Conservation (phyloP, 2,888 invertebrate genomes). For the Cerastoderma edule region DNA sequence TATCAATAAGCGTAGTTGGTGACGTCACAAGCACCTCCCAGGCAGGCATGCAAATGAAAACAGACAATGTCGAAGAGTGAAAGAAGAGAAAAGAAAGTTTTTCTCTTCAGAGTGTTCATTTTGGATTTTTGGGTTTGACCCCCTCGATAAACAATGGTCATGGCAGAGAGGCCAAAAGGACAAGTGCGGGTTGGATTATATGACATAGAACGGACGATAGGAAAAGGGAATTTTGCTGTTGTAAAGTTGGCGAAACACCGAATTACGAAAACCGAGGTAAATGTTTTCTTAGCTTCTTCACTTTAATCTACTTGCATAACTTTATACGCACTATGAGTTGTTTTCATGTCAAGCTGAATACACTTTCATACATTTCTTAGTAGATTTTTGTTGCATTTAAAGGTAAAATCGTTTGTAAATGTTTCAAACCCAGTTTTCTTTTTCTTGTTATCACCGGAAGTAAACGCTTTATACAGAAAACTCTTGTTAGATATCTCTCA, state of each 20-base stretch:
- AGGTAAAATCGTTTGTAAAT: no score
- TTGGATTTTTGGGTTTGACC: slow-evolving; percentile 58
- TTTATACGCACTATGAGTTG: not conserved
- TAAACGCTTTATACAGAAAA: no score
- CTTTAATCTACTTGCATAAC: not conserved
- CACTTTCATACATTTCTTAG: no score
- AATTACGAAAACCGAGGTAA: slow-evolving; percentile 99
- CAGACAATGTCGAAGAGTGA: slow-evolving; percentile 53
- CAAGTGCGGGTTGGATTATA: slow-evolving; percentile 93
- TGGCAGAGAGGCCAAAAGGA: slow-evolving; percentile 73
- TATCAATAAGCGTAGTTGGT: slow-evolving; percentile 57
- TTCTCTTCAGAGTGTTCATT: slow-evolving; percentile 55
- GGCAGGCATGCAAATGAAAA: slow-evolving; percentile 46
- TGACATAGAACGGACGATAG: slow-evolving; percentile 98
- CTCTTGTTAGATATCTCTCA: no score
- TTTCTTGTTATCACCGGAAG: no score
- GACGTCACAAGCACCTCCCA: slow-evolving; percentile 59
- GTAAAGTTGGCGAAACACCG: slow-evolving; percentile 99
- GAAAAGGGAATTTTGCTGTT: slow-evolving; percentile 99
- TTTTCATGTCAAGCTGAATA: no score
- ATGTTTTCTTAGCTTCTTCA: not conserved
- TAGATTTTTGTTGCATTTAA: no score
- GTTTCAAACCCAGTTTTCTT: no score
- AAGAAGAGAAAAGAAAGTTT: slow-evolving; percentile 51
- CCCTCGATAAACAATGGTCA: slow-evolving; percentile 72